Base-by-base conservation (phyloP, 2,797 vertebrate genomes). In the Argentina silus region DNA sequence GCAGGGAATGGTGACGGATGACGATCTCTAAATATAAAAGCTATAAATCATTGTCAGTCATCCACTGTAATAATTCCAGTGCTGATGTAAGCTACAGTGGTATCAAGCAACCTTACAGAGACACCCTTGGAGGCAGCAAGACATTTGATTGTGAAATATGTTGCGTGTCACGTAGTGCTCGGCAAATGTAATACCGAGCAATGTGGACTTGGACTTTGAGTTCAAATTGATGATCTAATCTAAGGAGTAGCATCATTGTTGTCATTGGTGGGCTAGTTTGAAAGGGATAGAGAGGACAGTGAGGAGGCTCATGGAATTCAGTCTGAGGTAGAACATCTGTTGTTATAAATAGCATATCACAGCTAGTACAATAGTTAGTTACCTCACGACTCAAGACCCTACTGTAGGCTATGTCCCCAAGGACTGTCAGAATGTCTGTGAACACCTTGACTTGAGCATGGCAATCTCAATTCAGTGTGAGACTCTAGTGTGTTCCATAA, bases 141-240 rank as follows among this genome's bases (percentile, higher is more conserved):
- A 60, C 12, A 66, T 73, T 66, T 50, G 17, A 78, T 7, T 66
- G 60, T 60, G 76, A 78, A 73, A 59, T 69, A 7, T 42, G 10
- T 61, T 61, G 12, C 12, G 23, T 61, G 59, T 15, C 27, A 36
- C 27, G 27, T 36, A 36, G 47, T 48, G 47, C 1, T 1, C 7
- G 47, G 7, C 7, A 48, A 61, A 61, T 36, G 11, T 61, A 21
- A 36, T 14, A 3, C 5, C 23, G 11, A 36, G 57, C 57, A 60
- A 36, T 36, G 57, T 27, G 19, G 57, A 36, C 21, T 8, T 60
- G 23, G 12, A 60, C 12, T 14, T 36, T 36, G 23, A 12, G 10
- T 23, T 60, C 57, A 12, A 7, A 60, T 36, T 60, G 55, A 56
- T 56, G 8, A 2, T 21, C 11, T 11, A 21, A 60, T 21, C 23